A percentile compares a stretch with the other conserved stretches of the same genome.
These are phyloP conservation scores for Orchestes rusci DNA, from an alignment of 2,888 invertebrate species.

Conservation along the genomic window DNA sequence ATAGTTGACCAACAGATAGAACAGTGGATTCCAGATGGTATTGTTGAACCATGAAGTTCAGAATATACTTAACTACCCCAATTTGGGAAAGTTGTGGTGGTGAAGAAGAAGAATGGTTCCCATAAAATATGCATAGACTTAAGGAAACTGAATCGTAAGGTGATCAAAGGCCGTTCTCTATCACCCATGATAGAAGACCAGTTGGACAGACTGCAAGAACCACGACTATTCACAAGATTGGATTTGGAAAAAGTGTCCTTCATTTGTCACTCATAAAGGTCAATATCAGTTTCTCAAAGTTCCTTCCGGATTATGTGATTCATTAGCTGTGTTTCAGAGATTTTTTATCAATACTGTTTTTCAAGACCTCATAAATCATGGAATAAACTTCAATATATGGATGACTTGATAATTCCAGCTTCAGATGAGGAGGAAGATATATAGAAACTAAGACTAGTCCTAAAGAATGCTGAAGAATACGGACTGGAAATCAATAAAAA, in stretches of 20 bases:
- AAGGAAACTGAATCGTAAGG: conserved; percentile 24
- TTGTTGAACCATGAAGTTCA: too few relatives aligned
- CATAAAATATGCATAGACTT: conserved; percentile 28
- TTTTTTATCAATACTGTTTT: too few relatives aligned
- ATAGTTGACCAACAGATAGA: too few relatives aligned
- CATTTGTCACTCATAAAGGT: conserved; percentile 39
- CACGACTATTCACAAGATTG: conserved; percentile 12
- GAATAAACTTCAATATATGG: conserved; percentile 19
- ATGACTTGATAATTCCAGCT: conserved; percentile 30
- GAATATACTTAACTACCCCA: too few relatives aligned
- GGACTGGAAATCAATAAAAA: conserved; percentile 34
- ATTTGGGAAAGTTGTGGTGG: too few relatives aligned
- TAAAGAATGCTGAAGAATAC: conserved; percentile 16
- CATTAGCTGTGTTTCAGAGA: conserved; percentile 8
- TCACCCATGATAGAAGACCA: conserved; percentile 22
- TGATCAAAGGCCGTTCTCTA: conserved; percentile 24
- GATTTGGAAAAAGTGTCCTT: conserved; percentile 36
- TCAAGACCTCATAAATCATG: too few relatives aligned
- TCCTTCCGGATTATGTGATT: conserved; percentile 39
- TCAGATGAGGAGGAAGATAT: conserved; percentile 25
- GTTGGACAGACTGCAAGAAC: conserved; percentile 18
- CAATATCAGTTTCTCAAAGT: too few relatives aligned
- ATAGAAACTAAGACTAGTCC: conserved; percentile 6
- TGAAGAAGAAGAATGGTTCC: too few relatives aligned
- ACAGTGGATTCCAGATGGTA: too few relatives aligned